Percentiles rank a stretch among this genome's conserved stretches.
Evolutionary conservation across 2,113 vertebrate genomes (phyloP).

Genomic region (Mormyrus iriodes): DNA sequence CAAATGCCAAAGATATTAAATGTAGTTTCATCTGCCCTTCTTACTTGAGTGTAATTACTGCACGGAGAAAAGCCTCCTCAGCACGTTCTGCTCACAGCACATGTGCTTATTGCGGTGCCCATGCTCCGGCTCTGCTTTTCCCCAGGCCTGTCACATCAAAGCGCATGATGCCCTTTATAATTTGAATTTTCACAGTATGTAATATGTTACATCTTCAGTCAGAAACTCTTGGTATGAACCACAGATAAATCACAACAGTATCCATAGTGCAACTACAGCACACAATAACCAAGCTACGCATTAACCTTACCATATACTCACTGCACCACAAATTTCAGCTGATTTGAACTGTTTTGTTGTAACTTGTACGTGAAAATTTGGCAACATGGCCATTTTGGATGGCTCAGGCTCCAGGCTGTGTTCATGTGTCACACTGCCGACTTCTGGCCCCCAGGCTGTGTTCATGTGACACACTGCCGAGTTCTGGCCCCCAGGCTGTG

Average conservation of each 20-base stretch:
- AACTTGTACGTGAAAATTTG: not conserved
- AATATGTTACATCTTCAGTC: not conserved
- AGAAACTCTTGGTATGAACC: not conserved
- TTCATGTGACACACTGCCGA: too few relatives aligned
- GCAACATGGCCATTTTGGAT: not conserved
- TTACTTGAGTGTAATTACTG: constrained; percentile 26
- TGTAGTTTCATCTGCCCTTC: constrained; percentile 13
- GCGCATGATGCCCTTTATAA: not conserved
- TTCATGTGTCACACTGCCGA: not conserved
- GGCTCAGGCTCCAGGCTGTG: not conserved
- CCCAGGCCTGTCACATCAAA: not conserved
- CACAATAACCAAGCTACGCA: not conserved
- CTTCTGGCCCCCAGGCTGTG: not conserved
- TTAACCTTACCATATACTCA: not conserved
- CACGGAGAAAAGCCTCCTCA: not conserved
- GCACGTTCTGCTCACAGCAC: not conserved
- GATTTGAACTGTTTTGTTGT: not conserved
- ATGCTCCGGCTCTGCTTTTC: not conserved
- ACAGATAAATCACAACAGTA: not conserved
- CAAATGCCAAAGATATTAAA: constrained; percentile 24
- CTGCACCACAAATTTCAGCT: not conserved
- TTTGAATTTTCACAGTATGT: not conserved
- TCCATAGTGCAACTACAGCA: too few relatives aligned
- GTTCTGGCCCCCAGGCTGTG: too few relatives aligned
- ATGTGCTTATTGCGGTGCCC: not conserved